Percentiles rank a stretch among this genome's conserved stretches.
phyloP scores from a whole-genome alignment of 2,888 invertebrate species.

The Agonopterix alstromeriana region DNA sequence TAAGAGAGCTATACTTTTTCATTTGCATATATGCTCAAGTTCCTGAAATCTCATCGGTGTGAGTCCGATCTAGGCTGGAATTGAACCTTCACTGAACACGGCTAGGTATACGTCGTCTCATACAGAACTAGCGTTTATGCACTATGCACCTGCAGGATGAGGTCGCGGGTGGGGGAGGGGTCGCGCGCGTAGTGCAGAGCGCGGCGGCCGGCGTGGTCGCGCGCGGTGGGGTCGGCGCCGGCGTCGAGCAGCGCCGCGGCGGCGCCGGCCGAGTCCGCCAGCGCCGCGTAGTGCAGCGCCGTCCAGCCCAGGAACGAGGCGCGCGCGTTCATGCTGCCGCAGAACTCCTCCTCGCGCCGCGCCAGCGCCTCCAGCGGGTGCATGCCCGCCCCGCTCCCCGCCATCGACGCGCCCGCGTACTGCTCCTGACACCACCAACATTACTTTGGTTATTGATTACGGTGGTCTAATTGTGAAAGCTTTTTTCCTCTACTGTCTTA shows the following conservation, averaged over 20 bases:
- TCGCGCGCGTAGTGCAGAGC: conserved; percentile 85
- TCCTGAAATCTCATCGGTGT: too few relatives aligned
- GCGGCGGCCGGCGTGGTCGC: conserved; percentile 87
- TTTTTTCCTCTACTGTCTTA: too few relatives aligned
- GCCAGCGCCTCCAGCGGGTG: conserved; percentile 84
- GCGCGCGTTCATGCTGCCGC: conserved; percentile 80
- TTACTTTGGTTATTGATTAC: neutral
- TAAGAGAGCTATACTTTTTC: too few relatives aligned
- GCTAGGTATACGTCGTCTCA: too few relatives aligned
- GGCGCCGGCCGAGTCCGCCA: conserved; percentile 81
- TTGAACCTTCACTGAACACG: too few relatives aligned
- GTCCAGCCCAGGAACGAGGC: conserved; percentile 91
- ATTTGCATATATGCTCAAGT: too few relatives aligned
- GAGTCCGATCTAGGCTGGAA: too few relatives aligned
- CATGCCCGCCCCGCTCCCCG: conserved; percentile 80
- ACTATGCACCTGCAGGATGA: conserved; percentile 61
- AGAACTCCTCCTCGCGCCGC: conserved; percentile 90
- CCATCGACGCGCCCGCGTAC: conserved; percentile 82
- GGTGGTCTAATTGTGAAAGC: too few relatives aligned
- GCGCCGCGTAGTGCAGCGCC: conserved; percentile 91
- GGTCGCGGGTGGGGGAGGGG: conserved; percentile 75
- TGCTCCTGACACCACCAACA: conserved; percentile 69
- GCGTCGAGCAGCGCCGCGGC: conserved; percentile 81
- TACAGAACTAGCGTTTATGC: too few relatives aligned
- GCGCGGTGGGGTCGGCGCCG: conserved; percentile 82